Base-by-base conservation (phyloP, 2,888 invertebrate species). In the Drosophila kanekoi region DNA sequence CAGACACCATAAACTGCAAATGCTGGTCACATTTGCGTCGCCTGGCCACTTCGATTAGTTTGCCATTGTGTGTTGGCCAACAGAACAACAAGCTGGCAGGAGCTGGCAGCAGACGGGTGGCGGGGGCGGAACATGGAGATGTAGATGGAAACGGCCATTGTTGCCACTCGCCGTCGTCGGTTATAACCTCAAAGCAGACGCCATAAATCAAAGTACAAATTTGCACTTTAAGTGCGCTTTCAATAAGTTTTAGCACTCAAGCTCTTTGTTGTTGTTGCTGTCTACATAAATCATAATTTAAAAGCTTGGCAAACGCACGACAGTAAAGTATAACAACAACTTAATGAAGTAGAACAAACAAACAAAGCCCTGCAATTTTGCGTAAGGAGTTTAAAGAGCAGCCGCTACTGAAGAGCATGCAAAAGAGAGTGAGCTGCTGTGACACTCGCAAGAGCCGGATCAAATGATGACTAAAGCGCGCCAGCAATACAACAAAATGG, bases 171-270 rank as follows among this genome's bases (percentile, higher is more conserved):
- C 49, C 62, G 83, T 65, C 71, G 65, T 60, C 67, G 68, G 54
- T 66, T 59, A 63, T 83, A 85, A 72, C 81, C 82, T 72, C 82
- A 83, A 77, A 86, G 87, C 83, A 89, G 90, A 89, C 89, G 79
- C 76, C 89, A 88, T 89, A 89, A 89, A 89, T 89, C 90, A 89
- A 78, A 81, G 76, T 58, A 71, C 70, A 84, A 87, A 84, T 84
- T 87, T 82, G 67, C 81, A 82, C 81, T 82, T 87, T 61, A 81
- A 82, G 85, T 70, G 81, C 67, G 85, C 79, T 81, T 87, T 84
- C 85, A 82, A 82, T 87, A 82, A 84, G 79, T 84, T 78, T 84
- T 44, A 52, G 48, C 52, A 68, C 60, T 44, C 60, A 14, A 60
- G 52, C 64, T 72, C 65, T 44, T 63, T 72, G 54, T 72, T 62